phyloP scores from a whole-genome alignment of 2,888 invertebrate genomes.

The Tipula helvola region DNA sequence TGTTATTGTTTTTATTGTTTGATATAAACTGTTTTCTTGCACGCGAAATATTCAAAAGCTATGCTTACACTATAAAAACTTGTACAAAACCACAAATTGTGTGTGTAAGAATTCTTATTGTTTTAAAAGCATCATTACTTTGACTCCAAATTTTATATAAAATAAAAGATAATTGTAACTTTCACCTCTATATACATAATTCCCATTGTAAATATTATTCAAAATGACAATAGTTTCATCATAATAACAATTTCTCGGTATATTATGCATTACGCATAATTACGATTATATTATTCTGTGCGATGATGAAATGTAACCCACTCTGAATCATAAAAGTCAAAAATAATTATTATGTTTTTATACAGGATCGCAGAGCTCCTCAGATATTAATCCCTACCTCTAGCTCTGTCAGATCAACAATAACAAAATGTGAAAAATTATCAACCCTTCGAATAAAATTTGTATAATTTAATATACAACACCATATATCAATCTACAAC shows the following conservation, averaged over 20 bases:
- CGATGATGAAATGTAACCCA: too few species aligned
- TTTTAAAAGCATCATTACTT: neutral
- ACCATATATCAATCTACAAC: too few species aligned
- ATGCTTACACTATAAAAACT: neutral
- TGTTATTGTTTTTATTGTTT: too few species aligned
- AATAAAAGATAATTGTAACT: neutral
- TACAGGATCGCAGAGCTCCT: too few species aligned
- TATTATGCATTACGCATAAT: neutral
- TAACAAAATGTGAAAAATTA: too few species aligned
- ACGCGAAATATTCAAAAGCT: neutral
- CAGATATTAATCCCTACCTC: too few species aligned
- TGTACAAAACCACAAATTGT: neutral
- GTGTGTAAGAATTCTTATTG: neutral
- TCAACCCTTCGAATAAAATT: too few species aligned
- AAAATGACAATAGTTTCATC: neutral
- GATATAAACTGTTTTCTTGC: neutral
- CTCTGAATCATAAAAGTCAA: too few species aligned
- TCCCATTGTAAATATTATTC: neutral
- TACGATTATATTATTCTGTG: too few species aligned
- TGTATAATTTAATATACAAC: too few species aligned
- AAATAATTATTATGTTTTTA: too few species aligned
- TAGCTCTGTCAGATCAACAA: too few species aligned
- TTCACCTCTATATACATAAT: neutral
- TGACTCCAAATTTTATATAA: neutral
- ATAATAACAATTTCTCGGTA: neutral